Conservation (phyloP, 2,113 vertebrate genomes). For the Thamnophis sirtalis region DNA sequence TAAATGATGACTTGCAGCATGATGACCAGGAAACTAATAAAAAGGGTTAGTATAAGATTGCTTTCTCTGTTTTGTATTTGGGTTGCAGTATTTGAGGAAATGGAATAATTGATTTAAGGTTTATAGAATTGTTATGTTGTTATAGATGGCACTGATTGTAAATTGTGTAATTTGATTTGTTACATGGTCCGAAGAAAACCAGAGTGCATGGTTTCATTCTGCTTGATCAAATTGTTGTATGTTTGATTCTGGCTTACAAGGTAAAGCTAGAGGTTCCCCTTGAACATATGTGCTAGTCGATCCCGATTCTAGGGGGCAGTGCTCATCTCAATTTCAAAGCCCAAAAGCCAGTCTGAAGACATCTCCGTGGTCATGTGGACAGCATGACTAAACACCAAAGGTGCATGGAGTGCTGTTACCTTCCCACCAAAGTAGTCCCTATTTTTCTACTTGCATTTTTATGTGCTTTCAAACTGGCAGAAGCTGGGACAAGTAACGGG, state of each 20-base stretch:
- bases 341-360: too few relatives aligned
- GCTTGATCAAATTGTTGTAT: not conserved
- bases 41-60: slow-evolving; percentile 53
- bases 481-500: too few relatives aligned
- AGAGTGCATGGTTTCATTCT: not conserved
- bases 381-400: too few relatives aligned
- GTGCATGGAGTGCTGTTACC: too few relatives aligned
- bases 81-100: not conserved
- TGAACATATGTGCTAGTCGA: too few relatives aligned
- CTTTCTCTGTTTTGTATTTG: not conserved
- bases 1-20: slow-evolving; percentile 37
- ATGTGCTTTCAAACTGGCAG: too few relatives aligned
- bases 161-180: not conserved
- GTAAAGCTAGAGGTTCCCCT: too few relatives aligned
- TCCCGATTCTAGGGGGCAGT: too few relatives aligned
- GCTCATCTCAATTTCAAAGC: too few relatives aligned
- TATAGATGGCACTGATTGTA: not conserved
- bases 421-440: too few relatives aligned
- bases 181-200: not conserved
- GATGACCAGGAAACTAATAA: slow-evolving; percentile 22
- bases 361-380: too few relatives aligned
- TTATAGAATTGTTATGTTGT: not conserved
- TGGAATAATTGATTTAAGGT: not conserved
- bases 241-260: not conserved
- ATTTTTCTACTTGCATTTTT: too few relatives aligned